Evolutionary conservation across 2,113 vertebrate species (phyloP), one percentile per base, ranked within the genome.

Genomic region (Syngnathus floridae): DNA sequence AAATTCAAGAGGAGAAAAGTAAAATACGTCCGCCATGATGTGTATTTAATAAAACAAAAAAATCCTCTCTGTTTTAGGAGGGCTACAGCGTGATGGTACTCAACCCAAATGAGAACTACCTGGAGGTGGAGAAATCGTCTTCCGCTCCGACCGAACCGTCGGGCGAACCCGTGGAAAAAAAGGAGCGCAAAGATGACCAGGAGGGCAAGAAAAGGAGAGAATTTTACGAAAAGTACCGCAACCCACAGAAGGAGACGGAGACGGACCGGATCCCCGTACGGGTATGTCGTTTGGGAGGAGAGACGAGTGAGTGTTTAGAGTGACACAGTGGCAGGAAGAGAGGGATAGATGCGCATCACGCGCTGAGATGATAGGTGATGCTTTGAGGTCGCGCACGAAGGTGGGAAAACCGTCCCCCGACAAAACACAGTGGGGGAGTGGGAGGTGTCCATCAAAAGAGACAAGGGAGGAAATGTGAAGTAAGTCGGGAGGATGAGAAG

Each of bases 61-160:
- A 17, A n/a, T 88, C 79, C 74, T 70, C n/a, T 78, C 35, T 79
- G 55, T 88, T 88, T 86, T 77, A 99, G 96, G 95, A 98, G 79
- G 93, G 94, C 71, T 98, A 95, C 69, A 93, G 94, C 64, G 94
- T 99, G 80, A 94, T 98, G 84, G 94, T 99, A 69, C 89, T 99
- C 83, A 99, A 99, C 91, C 95, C 96, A 82, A 99, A 99, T 70
- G 94, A 97, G 91, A 99, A 99, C 91, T 95, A 92, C 88, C 92
- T 96, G 84, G 95, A 98, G 90, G 89, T 98, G 81, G 95, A 97
- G 88, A 96, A 94, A 86, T 89, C 89, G 35, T 90, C 91, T 74
- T 84, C 73, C 43, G 90, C 92, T 69, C 90, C 92, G 43, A 90
- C 92, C 17, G 95, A 98, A 78, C 86, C 87, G 68, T 88, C 87